phyloP scores from a whole-genome alignment of 1,140 invertebrate species.

The Polypedilum pembai region DNA sequence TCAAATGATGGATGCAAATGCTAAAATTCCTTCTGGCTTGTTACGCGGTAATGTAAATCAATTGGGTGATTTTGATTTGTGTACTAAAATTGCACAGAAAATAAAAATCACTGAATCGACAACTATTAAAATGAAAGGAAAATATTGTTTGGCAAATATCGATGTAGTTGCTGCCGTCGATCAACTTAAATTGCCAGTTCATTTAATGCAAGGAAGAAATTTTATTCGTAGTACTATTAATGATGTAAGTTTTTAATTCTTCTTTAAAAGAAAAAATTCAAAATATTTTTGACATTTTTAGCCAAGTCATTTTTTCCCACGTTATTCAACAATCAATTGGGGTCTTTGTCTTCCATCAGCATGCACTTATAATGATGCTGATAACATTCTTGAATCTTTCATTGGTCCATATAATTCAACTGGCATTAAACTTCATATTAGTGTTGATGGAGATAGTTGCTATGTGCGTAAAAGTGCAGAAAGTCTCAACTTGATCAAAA shows the following conservation, averaged over 20 bases:
- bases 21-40: conserved; percentile 58
- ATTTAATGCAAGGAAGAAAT: conserved; percentile 53
- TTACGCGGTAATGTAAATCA: conserved; percentile 62
- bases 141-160: conserved; percentile 59
- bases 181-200: conserved; percentile 50
- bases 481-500: conserved; percentile 41
- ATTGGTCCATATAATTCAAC: conserved; percentile 51
- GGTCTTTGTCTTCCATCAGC: conserved; percentile 57
- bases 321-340: conserved; percentile 60
- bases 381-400: conserved; percentile 48
- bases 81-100: conserved; percentile 49
- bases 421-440: conserved; percentile 50
- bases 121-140: conserved; percentile 53
- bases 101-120: conserved; percentile 48
- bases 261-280: not conserved
- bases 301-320: conserved; percentile 61
- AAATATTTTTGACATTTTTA: conserved; percentile 35
- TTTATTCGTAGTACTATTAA: conserved; percentile 53
- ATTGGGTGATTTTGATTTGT: conserved; percentile 63
- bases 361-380: conserved; percentile 52
- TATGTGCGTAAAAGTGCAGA: conserved; percentile 45
- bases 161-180: conserved; percentile 50
- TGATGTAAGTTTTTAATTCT: conserved; percentile 50
- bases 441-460: conserved; percentile 53
- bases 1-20: conserved; percentile 63